phyloP scores from a whole-genome alignment of 2,888 invertebrate species.

The Harmothoe impar region DNA sequence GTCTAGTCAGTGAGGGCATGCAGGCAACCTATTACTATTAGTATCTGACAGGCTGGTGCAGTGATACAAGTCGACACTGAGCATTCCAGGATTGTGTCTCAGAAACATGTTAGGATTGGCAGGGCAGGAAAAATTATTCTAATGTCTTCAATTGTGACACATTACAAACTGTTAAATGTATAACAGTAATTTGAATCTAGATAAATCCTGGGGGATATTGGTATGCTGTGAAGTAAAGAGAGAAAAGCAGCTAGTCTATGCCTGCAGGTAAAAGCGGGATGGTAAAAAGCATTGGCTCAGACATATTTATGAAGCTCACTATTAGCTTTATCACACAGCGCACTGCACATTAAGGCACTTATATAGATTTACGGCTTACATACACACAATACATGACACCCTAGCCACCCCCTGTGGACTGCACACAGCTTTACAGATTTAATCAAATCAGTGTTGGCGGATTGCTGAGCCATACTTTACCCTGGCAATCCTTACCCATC shows the following conservation, averaged over 20 bases:
- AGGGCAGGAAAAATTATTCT: too few relatives aligned
- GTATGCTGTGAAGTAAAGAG: background rate
- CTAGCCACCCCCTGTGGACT: background rate
- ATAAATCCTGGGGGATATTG: background rate
- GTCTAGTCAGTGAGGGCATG: too few relatives aligned
- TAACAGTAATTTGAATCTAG: too few relatives aligned
- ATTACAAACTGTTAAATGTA: too few relatives aligned
- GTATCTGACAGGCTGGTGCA: background rate
- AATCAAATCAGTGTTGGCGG: slow-evolving; percentile 30
- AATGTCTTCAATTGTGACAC: too few relatives aligned
- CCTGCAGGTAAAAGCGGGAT: too few relatives aligned
- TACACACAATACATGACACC: background rate
- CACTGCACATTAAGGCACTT: background rate
- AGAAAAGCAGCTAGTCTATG: too few relatives aligned
- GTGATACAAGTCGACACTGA: background rate
- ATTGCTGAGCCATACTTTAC: background rate
- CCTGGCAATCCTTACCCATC: background rate
- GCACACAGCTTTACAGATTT: slow-evolving; percentile 8
- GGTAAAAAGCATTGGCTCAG: too few relatives aligned
- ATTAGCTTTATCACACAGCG: too few relatives aligned
- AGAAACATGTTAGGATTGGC: too few relatives aligned
- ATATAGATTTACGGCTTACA: background rate
- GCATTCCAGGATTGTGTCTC: background rate
- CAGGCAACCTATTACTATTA: too few relatives aligned
- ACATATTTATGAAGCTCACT: too few relatives aligned